Percentiles rank a stretch among this genome's conserved stretches.
Evolutionary conservation across 2,888 invertebrate species (phyloP).

Genomic region (Phortica okadai): DNA sequence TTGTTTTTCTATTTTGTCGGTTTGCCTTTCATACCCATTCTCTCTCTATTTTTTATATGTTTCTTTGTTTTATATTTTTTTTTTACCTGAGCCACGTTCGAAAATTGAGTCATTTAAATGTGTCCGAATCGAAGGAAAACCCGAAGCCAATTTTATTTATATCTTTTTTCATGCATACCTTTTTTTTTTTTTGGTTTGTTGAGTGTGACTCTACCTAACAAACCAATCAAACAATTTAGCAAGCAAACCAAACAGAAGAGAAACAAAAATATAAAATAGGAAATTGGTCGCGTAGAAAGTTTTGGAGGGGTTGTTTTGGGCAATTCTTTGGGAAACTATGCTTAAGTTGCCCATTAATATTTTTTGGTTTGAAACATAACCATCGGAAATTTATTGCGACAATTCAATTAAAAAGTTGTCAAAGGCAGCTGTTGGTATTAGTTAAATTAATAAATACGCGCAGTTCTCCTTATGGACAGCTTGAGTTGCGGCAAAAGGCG

Average conservation of each 20-base stretch:
- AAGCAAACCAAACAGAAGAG: constrained; percentile 1
- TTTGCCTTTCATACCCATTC: neutral
- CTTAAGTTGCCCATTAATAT: too few relatives aligned
- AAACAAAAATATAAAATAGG: neutral
- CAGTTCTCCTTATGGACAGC: too few relatives aligned
- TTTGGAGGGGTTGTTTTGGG: neutral
- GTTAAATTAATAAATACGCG: neutral
- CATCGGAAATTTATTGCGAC: constrained; percentile 19
- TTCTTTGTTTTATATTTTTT: neutral
- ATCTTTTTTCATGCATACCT: constrained; percentile 20
- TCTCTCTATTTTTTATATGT: neutral
- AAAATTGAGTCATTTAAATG: constrained; percentile 66
- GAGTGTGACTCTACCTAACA: constrained; percentile 26
- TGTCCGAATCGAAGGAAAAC: constrained; percentile 39
- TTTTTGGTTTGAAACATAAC: neutral
- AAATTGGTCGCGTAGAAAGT: neutral
- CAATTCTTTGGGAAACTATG: neutral
- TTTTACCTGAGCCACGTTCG: constrained; percentile 7
- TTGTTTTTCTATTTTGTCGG: neutral
- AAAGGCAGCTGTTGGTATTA: neutral
- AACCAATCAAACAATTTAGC: constrained; percentile 41
- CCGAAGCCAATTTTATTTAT: constrained; percentile 12
- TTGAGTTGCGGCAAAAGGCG: too few relatives aligned
- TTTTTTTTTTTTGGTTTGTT: constrained; percentile 17
- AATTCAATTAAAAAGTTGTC: constrained; percentile 26